These are phyloP conservation scores for Drosophila parvula DNA, from an alignment of 1,140 invertebrate species.

Conservation along the genomic window DNA sequence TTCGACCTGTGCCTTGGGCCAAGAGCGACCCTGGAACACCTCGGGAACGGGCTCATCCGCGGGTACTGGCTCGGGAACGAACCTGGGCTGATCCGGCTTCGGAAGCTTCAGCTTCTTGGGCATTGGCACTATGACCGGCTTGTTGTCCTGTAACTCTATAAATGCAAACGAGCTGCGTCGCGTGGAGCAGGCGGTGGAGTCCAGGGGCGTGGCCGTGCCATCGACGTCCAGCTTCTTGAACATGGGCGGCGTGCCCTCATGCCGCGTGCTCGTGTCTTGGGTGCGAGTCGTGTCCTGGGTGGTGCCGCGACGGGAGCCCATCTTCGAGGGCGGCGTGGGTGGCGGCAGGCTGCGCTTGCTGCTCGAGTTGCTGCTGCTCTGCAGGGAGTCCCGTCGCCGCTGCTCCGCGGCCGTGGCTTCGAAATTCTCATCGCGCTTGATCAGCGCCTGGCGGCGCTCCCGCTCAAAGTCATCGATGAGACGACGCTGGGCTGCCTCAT, in stretches of 20 bases:
- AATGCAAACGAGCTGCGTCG: constrained; percentile 82
- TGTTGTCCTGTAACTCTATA: constrained; percentile 79
- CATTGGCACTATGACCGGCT: constrained; percentile 79
- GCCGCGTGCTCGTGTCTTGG: constrained; percentile 19
- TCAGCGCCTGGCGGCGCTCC: constrained; percentile 68
- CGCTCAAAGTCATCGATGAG: constrained; percentile 74
- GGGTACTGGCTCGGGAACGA: constrained; percentile 48
- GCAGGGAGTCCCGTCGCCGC: constrained; percentile 56
- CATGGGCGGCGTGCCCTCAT: constrained; percentile 73
- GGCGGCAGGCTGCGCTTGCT: constrained; percentile 62
- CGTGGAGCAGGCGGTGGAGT: constrained; percentile 67
- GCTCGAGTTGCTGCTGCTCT: constrained; percentile 72
- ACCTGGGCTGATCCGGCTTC: constrained; percentile 53
- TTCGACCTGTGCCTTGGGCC: constrained; percentile 68
- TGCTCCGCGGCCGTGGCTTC: constrained; percentile 64
- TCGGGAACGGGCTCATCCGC: constrained; percentile 63
- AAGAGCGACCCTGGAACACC: constrained; percentile 73
- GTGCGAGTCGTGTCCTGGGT: constrained; percentile 60
- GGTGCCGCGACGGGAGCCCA: constrained; percentile 36
- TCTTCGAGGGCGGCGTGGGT: constrained; percentile 38
- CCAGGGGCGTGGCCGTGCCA: constrained; percentile 38
- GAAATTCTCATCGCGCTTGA: constrained; percentile 73
- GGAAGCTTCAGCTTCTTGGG: constrained; percentile 73
- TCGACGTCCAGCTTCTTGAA: constrained; percentile 73
- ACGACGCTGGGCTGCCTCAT: constrained; percentile 47